Conservation (phyloP, 2,797 vertebrate species). For the Gymnothorax javanicus region DNA sequence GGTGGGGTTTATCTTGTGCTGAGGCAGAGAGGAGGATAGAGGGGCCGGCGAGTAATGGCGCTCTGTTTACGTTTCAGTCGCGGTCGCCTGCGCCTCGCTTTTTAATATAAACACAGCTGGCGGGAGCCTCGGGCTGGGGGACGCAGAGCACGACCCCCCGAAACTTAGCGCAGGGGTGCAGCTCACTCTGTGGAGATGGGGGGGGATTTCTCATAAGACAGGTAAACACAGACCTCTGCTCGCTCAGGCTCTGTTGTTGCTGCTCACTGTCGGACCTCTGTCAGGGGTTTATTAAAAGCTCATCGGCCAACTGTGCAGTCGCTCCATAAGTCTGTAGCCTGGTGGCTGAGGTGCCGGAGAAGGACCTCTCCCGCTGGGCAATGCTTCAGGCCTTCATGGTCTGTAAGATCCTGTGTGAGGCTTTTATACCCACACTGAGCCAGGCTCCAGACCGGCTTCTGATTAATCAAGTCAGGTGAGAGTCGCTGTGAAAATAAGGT, state of each 20-base stretch:
- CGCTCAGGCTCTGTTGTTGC: background rate
- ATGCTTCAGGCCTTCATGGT: too few species aligned
- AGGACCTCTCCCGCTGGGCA: too few species aligned
- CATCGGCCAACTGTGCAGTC: too few species aligned
- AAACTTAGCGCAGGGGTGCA: background rate
- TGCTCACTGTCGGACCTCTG: background rate
- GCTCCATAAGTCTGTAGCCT: too few species aligned
- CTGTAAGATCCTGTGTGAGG: too few species aligned
- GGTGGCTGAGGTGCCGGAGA: too few species aligned
- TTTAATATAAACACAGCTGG: slow-evolving; percentile 35
- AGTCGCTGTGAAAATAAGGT: too few species aligned
- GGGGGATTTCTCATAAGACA: background rate
- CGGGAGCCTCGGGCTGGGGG: background rate
- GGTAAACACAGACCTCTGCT: background rate
- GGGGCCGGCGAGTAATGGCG: background rate
- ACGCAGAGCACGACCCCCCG: background rate
- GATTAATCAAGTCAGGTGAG: too few species aligned
- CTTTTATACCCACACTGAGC: too few species aligned
- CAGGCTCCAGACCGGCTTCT: too few species aligned
- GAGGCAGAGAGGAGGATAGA: slow-evolving; percentile 23
- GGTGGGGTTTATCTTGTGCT: slow-evolving; percentile 20
- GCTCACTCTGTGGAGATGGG: background rate
- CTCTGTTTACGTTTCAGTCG: slow-evolving; percentile 30
- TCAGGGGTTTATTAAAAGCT: background rate
- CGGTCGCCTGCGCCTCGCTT: background rate